Percentiles rank a stretch among this genome's conserved stretches.
Evolutionary conservation across 2,797 vertebrate genomes (phyloP).

Genomic region (Anas flavirostris): DNA sequence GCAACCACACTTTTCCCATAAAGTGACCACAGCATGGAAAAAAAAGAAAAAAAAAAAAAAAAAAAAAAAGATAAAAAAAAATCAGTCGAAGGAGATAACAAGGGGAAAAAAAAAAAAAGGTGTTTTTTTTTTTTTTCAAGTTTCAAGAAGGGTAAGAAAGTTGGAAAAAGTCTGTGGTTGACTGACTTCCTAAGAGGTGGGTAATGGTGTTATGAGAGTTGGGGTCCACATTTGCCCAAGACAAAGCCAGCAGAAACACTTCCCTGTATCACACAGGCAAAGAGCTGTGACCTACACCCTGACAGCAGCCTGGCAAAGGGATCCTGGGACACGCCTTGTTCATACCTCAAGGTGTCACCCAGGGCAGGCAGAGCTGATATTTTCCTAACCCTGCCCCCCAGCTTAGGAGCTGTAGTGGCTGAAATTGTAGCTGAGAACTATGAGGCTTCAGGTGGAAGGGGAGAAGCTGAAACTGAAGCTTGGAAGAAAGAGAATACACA

Average conservation of each 20-base stretch:
- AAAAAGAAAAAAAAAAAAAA: not conserved
- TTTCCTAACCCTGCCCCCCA: not conserved
- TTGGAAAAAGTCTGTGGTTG: not conserved
- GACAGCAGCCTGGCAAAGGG: not conserved
- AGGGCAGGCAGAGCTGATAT: not conserved
- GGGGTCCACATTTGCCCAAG: not conserved
- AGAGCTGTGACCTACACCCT: accelerated
- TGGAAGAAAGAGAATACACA: not conserved
- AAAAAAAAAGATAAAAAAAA: not conserved
- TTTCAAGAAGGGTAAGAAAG: not conserved
- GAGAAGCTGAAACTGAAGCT: not conserved
- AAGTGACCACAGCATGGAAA: not conserved
- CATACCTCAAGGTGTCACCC: not conserved
- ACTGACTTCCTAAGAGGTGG: not conserved
- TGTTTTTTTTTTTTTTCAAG: not conserved
- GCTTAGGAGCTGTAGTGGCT: not conserved
- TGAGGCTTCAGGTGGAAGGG: not conserved
- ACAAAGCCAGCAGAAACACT: not conserved
- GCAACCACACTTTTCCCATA: not conserved
- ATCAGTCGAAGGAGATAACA: not conserved
- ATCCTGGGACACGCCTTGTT: not conserved
- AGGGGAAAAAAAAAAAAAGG: not conserved
- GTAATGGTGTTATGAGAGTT: not conserved
- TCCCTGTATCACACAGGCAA: accelerated
- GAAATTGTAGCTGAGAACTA: not conserved